Evolutionary conservation across 2,113 vertebrate genomes (phyloP), one percentile per base, ranked within the genome.

Genomic region (Pleuronectes platessa): DNA sequence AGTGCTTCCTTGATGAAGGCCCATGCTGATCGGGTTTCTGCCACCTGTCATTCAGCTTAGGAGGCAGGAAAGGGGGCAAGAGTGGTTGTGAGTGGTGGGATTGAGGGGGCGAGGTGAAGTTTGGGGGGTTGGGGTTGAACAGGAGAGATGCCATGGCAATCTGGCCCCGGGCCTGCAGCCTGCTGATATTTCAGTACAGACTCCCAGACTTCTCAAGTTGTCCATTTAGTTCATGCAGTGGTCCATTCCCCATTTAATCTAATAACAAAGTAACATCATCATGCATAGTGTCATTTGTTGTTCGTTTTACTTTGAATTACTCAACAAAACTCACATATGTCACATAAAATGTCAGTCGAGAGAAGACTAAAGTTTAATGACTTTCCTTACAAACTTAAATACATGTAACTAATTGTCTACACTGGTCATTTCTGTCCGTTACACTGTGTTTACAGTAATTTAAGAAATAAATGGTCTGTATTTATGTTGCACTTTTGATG

Each of bases 1-100:
- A 85, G 77, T 66, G 79, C 86, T 89, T 88, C 83, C 72, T 76
- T 55, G 70, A 75, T 80, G 84, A 89, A 88, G 86, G 76, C 79
- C 78, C 45, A 37, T 59, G 78, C 80, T 83, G 93, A 93, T 95
- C 93, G 31, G 84, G 89, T 95, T 94, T 94, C 94, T 92, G 85
- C 93, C 94, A 95, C 93, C 94, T 94, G 93, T 94, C 92, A 91
- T 87, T 87, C 84, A 90, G 88, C 84, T 92, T 91, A 90, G 83
- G 81, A 75, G 81, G 86, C 85, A 85, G 80, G 85, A 66, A 67
- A 76, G 65, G 86, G 87, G 87, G 82, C 67, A 76, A 60, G 42
- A 75, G 77, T 69, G 72, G 75, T 67, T 45, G 83, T 71, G 62
- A 76, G 85, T 6, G 68, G 81, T 76, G 67, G 75, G 68, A 83